These are phyloP conservation scores for Druon quercuslanigerum DNA, from an alignment of 1,140 invertebrate genomes.

Conservation along the genomic window DNA sequence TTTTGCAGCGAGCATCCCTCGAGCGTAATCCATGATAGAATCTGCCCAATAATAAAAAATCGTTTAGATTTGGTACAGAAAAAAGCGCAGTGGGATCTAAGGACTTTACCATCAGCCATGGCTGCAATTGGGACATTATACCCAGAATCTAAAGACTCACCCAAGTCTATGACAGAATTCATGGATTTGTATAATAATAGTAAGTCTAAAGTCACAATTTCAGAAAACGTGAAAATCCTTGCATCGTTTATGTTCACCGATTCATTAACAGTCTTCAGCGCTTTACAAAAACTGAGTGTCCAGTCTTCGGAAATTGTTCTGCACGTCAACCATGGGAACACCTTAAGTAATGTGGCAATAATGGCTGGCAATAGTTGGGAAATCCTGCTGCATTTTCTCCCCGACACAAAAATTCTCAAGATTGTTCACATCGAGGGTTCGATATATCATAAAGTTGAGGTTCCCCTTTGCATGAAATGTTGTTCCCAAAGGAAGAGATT, in stretches of 20 bases:
- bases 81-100: neutral
- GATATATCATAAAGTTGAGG: too few species aligned
- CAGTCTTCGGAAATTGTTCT: neutral
- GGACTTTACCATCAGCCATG: neutral
- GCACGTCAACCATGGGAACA: neutral
- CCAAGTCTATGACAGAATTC: neutral
- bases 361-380: neutral
- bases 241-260: neutral
- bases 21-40: neutral
- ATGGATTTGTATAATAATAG: neutral
- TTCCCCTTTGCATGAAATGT: neutral
- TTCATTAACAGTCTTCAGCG: neutral
- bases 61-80: neutral
- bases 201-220: neutral
- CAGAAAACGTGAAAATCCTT: neutral
- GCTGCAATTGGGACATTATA: neutral
- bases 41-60: neutral
- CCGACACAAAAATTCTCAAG: neutral
- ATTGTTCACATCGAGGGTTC: neutral
- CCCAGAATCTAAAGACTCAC: neutral
- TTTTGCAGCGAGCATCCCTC: too few species aligned
- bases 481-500: neutral
- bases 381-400: neutral
- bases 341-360: too few species aligned
- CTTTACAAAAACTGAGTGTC: neutral